These are phyloP conservation scores for Echiichthys vipera DNA, from an alignment of 2,797 vertebrate species.

Conservation along the genomic window DNA sequence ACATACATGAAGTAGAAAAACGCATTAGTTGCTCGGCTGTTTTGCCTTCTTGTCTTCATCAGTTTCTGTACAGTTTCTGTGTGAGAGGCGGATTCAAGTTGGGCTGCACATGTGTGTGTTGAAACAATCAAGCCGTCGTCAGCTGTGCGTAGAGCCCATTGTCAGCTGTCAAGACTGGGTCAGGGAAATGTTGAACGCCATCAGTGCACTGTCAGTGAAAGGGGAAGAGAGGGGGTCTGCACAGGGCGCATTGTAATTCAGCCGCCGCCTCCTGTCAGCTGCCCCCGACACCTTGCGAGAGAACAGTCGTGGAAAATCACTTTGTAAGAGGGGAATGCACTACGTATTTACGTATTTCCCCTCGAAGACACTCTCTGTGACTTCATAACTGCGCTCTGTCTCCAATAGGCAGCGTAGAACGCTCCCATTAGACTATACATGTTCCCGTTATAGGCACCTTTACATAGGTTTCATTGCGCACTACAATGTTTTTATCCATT, in stretches of 20 bases:
- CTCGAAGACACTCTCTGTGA: neutral
- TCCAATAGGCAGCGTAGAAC: neutral
- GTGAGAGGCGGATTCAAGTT: conserved; percentile 32
- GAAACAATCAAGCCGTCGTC: conserved; percentile 37
- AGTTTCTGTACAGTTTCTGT: conserved; percentile 19
- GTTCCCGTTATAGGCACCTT: conserved; percentile 22
- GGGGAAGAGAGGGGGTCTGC: conserved; percentile 9
- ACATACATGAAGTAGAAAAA: conserved; percentile 6
- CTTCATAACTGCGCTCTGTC: neutral
- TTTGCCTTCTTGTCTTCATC: neutral
- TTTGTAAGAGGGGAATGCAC: neutral
- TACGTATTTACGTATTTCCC: neutral
- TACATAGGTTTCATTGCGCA: conserved; percentile 24
- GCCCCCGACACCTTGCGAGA: conserved; percentile 57
- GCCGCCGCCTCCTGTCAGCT: conserved; percentile 68
- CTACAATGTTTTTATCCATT: conserved; percentile 7
- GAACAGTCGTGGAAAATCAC: conserved; percentile 47
- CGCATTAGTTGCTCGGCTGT: neutral
- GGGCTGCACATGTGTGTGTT: conserved; percentile 27
- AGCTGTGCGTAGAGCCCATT: conserved; percentile 33
- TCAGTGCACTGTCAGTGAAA: conserved; percentile 22
- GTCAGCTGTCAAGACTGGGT: conserved; percentile 48
- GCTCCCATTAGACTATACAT: neutral
- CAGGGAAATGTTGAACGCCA: conserved; percentile 14
- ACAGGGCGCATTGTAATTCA: conserved; percentile 71